A percentile compares a stretch with the other conserved stretches of the same genome.
These are phyloP conservation scores for Lucinisca nassula DNA, from an alignment of 2,888 invertebrate species.

Conservation along the genomic window DNA sequence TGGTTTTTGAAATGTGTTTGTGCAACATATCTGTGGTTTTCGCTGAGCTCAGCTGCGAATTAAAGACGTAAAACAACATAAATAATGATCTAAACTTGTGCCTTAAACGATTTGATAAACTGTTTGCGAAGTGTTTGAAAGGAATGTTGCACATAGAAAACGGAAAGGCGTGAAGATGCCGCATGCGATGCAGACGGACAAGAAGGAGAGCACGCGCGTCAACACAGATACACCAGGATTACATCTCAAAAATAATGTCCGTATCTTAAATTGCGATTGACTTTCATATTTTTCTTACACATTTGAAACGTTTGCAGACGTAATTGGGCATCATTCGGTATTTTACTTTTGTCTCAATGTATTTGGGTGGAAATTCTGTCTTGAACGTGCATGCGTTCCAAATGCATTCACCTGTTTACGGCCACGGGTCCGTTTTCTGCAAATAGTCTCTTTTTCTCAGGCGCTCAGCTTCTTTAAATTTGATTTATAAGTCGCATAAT, in stretches of 20 bases:
- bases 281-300: background rate
- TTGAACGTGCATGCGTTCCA: background rate
- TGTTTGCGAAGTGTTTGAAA: background rate
- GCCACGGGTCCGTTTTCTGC: background rate
- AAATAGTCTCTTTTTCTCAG: background rate
- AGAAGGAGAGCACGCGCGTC: background rate
- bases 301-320: conserved; percentile 7
- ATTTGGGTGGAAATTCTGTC: background rate
- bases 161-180: conserved; percentile 5
- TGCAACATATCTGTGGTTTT: background rate
- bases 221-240: background rate
- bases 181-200: background rate
- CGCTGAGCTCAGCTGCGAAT: background rate
- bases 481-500: conserved; percentile 4
- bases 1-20: background rate
- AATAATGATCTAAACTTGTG: conserved; percentile 1
- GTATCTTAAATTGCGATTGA: background rate
- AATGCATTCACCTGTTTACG: background rate
- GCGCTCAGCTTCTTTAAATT: background rate
- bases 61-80: conserved; percentile 8
- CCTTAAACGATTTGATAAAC: background rate
- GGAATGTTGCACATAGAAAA: background rate
- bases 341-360: background rate
- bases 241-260: background rate
- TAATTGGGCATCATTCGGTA: background rate